Percentiles rank a stretch among this genome's conserved stretches.
Conservation (phyloP, 2,797 vertebrate species). For the Ispidina picta region DNA sequence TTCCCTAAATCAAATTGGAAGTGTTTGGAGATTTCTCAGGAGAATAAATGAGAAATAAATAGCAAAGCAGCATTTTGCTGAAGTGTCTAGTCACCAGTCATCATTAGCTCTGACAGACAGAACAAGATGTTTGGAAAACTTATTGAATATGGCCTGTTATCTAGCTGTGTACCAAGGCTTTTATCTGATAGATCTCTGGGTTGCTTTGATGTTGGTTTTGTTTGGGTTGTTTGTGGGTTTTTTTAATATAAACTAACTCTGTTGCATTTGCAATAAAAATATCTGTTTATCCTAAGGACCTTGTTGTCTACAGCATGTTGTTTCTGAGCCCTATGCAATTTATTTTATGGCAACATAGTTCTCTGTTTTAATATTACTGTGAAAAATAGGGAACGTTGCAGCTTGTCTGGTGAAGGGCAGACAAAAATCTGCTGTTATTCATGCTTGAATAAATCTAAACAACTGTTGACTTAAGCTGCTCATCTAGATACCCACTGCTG, state of each 20-base stretch:
- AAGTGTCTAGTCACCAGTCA: constrained; percentile 73
- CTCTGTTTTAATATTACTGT: constrained; percentile 20
- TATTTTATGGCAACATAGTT: background rate
- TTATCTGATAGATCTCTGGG: constrained; percentile 39
- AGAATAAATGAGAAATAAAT: constrained; percentile 76
- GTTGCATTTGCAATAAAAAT: constrained; percentile 2
- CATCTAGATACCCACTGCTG: background rate
- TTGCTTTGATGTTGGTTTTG: background rate
- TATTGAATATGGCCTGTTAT: constrained; percentile 57
- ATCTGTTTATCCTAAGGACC: constrained; percentile 27
- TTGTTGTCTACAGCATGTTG: background rate
- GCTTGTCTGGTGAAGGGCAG: constrained; percentile 53
- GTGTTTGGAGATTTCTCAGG: constrained; percentile 65
- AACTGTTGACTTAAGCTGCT: constrained; percentile 42
- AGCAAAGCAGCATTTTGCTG: constrained; percentile 40
- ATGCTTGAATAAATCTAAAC: constrained; percentile 23
- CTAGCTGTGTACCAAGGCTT: constrained; percentile 52
- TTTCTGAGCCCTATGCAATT: background rate
- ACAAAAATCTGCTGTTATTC: constrained; percentile 54
- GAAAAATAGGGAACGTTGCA: constrained; percentile 6
- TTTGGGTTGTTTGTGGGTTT: background rate
- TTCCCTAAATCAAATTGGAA: constrained; percentile 75
- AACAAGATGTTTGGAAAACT: constrained; percentile 74
- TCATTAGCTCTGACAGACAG: constrained; percentile 75
- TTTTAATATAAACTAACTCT: background rate